Conservation (phyloP, 92 coral and sea anemone genomes). For the Pocillopora grandis region DNA sequence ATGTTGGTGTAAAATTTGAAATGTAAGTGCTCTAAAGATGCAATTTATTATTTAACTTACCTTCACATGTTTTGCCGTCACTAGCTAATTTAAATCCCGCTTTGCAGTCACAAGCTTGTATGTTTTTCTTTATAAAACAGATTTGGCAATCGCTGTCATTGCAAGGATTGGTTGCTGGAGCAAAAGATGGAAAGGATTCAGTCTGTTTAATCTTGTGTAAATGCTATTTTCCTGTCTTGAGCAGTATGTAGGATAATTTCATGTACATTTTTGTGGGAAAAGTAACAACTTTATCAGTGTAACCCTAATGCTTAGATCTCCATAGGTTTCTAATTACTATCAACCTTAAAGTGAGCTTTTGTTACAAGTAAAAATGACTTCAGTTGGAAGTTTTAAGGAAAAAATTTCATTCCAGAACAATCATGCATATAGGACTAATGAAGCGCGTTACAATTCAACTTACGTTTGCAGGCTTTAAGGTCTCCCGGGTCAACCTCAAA, state of each 20-base stretch:
- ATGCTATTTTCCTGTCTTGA: too few relatives aligned
- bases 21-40: too few relatives aligned
- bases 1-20: too few relatives aligned
- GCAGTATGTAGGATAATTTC: too few relatives aligned
- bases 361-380: too few relatives aligned
- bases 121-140: slow-evolving; percentile 6
- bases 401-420: background rate
- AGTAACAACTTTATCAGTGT: too few relatives aligned
- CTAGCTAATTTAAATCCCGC: slow-evolving; percentile 20
- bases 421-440: background rate
- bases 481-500: slow-evolving; percentile 41
- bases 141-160: background rate
- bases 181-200: background rate
- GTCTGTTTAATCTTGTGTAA: too few relatives aligned
- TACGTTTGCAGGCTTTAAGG: slow-evolving; percentile 44
- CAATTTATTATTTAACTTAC: background rate
- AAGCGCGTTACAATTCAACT: background rate
- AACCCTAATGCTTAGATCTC: too few relatives aligned
- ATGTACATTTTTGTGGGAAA: too few relatives aligned
- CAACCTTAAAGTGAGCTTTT: too few relatives aligned
- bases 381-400: background rate
- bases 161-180: background rate
- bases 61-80: slow-evolving; percentile 37
- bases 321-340: too few relatives aligned
- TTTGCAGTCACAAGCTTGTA: slow-evolving; percentile 24